These are phyloP conservation scores for Pristionchus exspectatus DNA, from an alignment of 2,888 invertebrate species.

Conservation along the genomic window DNA sequence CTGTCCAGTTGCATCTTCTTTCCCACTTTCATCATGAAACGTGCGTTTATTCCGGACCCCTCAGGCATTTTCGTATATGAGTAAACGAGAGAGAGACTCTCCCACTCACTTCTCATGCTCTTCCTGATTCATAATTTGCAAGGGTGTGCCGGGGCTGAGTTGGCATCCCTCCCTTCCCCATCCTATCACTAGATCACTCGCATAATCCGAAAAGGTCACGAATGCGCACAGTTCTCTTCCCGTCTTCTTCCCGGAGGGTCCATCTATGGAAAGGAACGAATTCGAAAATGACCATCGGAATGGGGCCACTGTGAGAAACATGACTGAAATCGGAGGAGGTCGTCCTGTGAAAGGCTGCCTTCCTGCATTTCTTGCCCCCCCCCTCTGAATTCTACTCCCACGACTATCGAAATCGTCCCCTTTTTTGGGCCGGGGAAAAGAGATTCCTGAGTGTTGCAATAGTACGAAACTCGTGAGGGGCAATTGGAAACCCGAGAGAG, in stretches of 20 bases:
- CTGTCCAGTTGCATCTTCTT: neutral
- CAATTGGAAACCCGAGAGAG: constrained; percentile 13
- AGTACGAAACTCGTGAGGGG: constrained; percentile 40
- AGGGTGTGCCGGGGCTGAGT: constrained; percentile 31
- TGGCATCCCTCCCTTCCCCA: constrained; percentile 6
- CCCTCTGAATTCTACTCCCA: neutral
- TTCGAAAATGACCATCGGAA: constrained; percentile 10
- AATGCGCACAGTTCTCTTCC: neutral
- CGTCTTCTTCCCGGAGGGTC: neutral
- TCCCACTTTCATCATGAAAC: constrained; percentile 15
- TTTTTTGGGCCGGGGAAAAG: neutral
- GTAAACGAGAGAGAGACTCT: neutral
- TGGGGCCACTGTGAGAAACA: neutral
- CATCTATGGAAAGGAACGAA: neutral
- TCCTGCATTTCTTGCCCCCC: neutral
- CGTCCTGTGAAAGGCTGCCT: constrained; percentile 11
- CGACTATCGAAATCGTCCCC: constrained; percentile 44
- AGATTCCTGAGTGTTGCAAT: constrained; percentile 34
- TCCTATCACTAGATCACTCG: neutral
- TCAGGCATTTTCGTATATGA: neutral
- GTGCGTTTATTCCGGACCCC: neutral
- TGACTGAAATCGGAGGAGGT: neutral
- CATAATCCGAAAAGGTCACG: constrained; percentile 46
- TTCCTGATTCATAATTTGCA: constrained; percentile 46
- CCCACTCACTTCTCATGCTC: neutral